These are phyloP conservation scores for Scaptomyza polygonia DNA, from an alignment of 2,888 invertebrate species.

Conservation along the genomic window DNA sequence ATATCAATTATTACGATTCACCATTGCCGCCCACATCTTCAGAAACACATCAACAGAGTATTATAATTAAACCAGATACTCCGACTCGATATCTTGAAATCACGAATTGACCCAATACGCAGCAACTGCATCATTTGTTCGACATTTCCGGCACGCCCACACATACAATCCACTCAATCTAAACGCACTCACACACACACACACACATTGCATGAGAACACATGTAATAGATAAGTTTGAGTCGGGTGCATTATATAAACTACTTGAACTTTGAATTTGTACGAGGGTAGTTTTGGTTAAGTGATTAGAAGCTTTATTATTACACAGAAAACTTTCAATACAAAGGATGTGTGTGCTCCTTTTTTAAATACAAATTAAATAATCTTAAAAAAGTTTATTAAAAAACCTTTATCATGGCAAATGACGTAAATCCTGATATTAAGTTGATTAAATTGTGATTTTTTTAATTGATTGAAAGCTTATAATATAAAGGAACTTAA, in stretches of 20 bases:
- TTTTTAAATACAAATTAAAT: no score
- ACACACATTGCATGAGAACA: slow-evolving; percentile 7
- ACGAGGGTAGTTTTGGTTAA: slow-evolving; percentile 8
- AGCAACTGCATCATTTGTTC: slow-evolving; percentile 49
- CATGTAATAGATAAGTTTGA: slow-evolving; percentile 26
- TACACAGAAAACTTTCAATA: no score
- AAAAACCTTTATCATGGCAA: neutral
- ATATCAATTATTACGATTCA: slow-evolving; percentile 46
- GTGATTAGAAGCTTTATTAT: neutral
- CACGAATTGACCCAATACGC: slow-evolving; percentile 26
- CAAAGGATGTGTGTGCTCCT: no score
- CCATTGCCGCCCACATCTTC: slow-evolving; percentile 3
- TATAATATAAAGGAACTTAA: no score
- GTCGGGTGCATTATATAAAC: slow-evolving; percentile 15
- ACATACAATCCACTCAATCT: neutral
- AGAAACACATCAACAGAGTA: neutral
- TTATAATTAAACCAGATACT: slow-evolving; percentile 5
- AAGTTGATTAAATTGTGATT: no score
- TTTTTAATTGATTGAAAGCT: no score
- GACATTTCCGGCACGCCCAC: slow-evolving; percentile 53
- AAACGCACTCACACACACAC: slow-evolving; percentile 6
- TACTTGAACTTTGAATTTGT: slow-evolving; percentile 5
- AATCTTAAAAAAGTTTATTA: no score
- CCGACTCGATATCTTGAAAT: slow-evolving; percentile 2
- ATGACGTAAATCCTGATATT: no score